A percentile compares a stretch with the other conserved stretches of the same genome.
Evolutionary conservation across 1,140 invertebrate genomes (phyloP).

Genomic region (Arion vulgaris): DNA sequence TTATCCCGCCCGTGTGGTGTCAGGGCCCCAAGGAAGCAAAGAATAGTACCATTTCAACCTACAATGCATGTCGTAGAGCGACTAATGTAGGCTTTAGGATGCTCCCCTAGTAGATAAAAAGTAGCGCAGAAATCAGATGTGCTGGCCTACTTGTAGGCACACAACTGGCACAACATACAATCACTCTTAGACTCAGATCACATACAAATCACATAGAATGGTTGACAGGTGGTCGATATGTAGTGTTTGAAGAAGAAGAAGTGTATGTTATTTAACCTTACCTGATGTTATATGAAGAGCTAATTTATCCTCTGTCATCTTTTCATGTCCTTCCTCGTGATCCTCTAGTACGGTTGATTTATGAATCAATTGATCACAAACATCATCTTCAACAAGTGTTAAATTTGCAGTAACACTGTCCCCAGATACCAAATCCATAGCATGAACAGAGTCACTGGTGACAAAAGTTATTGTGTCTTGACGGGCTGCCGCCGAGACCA

Average conservation of each 20-base stretch:
- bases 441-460: neutral
- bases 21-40: too few relatives aligned
- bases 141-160: too few relatives aligned
- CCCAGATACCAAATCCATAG: conserved; percentile 15
- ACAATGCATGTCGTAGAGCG: too few relatives aligned
- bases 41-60: too few relatives aligned
- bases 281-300: conserved; percentile 25
- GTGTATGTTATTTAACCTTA: neutral
- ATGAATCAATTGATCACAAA: neutral
- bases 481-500: conserved; percentile 7
- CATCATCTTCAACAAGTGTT: neutral
- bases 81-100: too few relatives aligned
- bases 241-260: neutral
- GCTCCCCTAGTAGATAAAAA: too few relatives aligned
- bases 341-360: neutral
- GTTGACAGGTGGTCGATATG: too few relatives aligned
- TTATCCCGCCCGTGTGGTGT: too few relatives aligned
- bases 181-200: too few relatives aligned
- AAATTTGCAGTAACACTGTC: neutral
- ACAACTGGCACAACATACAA: too few relatives aligned
- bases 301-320: conserved; percentile 5
- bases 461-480: neutral
- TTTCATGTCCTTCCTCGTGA: neutral
- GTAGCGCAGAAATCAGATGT: too few relatives aligned
- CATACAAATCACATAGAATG: too few relatives aligned